Percentiles rank a stretch among this genome's conserved stretches.
Evolutionary conservation across 2,888 invertebrate genomes (phyloP).

Genomic region (Erebia epiphron): DNA sequence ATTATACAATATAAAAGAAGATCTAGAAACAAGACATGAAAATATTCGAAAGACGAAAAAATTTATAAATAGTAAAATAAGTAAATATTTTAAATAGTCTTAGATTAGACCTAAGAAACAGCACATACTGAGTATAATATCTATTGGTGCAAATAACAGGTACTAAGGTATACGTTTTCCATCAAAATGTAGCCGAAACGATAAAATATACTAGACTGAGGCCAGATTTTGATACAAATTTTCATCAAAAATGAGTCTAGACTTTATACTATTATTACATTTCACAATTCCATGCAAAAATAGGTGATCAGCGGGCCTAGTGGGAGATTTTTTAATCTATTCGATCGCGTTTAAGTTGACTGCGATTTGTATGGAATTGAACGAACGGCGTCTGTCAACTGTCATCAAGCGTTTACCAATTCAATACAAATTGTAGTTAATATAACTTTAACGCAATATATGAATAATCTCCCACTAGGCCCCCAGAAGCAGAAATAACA

Average conservation of each 20-base stretch:
- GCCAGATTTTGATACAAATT: constrained; percentile 61
- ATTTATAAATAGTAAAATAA: constrained; percentile 33
- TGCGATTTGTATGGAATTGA: too few species aligned
- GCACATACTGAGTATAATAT: constrained; percentile 46
- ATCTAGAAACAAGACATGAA: constrained; percentile 31
- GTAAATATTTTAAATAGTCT: constrained; percentile 23
- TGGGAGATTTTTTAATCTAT: too few species aligned
- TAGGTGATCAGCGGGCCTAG: too few species aligned
- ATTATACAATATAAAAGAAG: constrained; percentile 41
- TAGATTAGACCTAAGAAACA: constrained; percentile 33
- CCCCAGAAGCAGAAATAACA: constrained; percentile 59
- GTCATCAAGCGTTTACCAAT: too few species aligned
- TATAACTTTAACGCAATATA: too few species aligned
- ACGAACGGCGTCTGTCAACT: too few species aligned
- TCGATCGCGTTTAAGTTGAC: too few species aligned
- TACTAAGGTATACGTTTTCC: constrained; percentile 64
- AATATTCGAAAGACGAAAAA: constrained; percentile 40
- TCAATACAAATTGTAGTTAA: too few species aligned
- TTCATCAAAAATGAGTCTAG: constrained; percentile 55
- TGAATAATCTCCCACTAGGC: constrained; percentile 32
- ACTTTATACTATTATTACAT: constrained; percentile 58
- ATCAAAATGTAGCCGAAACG: constrained; percentile 61
- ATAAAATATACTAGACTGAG: constrained; percentile 51
- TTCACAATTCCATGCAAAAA: constrained; percentile 52
- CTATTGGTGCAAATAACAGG: constrained; percentile 75